A percentile compares a stretch with the other conserved stretches of the same genome.
Conservation (phyloP, 2,888 invertebrate genomes). For the Megastigmus dorsalis region DNA sequence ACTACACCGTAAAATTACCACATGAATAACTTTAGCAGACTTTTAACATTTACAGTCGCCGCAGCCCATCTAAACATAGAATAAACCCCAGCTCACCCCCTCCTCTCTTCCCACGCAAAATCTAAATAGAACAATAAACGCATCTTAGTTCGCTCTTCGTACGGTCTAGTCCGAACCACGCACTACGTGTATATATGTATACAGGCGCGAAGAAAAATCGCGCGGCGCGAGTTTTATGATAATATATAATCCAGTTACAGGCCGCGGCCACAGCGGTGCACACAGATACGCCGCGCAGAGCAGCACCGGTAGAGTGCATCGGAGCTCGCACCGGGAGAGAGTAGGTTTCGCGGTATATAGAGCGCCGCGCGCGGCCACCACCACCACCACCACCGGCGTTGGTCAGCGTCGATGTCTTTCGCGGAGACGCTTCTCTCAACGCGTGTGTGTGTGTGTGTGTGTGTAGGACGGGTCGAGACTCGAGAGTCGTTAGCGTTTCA, state of each 20-base stretch:
- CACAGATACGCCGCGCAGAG: neutral
- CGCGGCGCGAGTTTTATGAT: slow-evolving; percentile 56
- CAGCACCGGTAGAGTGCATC: neutral
- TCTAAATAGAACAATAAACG: too few relatives aligned
- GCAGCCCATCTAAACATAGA: too few relatives aligned
- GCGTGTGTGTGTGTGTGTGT: neutral
- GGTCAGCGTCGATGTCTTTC: neutral
- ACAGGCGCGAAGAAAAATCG: slow-evolving; percentile 18
- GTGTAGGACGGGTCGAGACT: too few relatives aligned
- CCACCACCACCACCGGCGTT: neutral
- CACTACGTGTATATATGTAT: too few relatives aligned
- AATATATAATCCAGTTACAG: slow-evolving; percentile 60
- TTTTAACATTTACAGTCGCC: too few relatives aligned
- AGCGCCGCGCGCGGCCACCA: slow-evolving; percentile 9
- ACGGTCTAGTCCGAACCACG: too few relatives aligned
- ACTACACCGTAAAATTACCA: too few relatives aligned
- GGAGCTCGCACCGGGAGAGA: neutral
- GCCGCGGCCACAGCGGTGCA: neutral
- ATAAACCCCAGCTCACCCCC: too few relatives aligned
- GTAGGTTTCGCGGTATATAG: slow-evolving; percentile 25
- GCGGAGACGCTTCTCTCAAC: neutral
- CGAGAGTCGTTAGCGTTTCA: too few relatives aligned
- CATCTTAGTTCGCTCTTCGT: too few relatives aligned
- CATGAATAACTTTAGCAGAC: too few relatives aligned
- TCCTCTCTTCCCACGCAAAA: too few relatives aligned